Conservation (phyloP, 2,797 vertebrate genomes). For the Lacerta agilis region DNA sequence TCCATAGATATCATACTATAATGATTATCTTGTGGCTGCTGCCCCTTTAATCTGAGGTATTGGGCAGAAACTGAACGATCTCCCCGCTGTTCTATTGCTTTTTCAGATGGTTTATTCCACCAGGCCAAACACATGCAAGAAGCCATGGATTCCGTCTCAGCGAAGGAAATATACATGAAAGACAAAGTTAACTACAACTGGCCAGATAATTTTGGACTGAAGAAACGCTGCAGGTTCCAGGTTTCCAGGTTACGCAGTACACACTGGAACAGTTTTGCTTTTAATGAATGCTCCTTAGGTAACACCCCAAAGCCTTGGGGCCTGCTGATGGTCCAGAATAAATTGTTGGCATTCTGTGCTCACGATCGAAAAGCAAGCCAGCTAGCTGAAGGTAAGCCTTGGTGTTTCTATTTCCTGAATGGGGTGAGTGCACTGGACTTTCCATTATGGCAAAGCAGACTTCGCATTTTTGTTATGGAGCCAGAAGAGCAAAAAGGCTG, state of each 20-base stretch:
- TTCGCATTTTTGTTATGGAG: neutral
- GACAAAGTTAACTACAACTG: neutral
- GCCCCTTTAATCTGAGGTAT: neutral
- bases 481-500: neutral
- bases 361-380: neutral
- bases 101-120: neutral
- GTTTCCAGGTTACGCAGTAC: slow-evolving; percentile 10
- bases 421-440: neutral
- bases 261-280: slow-evolving; percentile 7
- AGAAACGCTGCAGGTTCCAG: neutral
- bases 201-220: neutral
- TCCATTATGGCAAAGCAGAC: neutral
- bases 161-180: neutral
- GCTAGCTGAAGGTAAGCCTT: neutral
- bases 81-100: neutral
- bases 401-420: neutral
- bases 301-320: neutral
- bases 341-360: neutral
- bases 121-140: neutral
- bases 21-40: too few relatives aligned
- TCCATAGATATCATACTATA: too few relatives aligned
- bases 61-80: neutral
- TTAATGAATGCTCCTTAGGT: neutral
- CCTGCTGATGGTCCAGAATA: neutral
- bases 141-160: neutral